These are phyloP conservation scores for Meta bourneti DNA, from an alignment of 2,888 invertebrate species.

Conservation along the genomic window DNA sequence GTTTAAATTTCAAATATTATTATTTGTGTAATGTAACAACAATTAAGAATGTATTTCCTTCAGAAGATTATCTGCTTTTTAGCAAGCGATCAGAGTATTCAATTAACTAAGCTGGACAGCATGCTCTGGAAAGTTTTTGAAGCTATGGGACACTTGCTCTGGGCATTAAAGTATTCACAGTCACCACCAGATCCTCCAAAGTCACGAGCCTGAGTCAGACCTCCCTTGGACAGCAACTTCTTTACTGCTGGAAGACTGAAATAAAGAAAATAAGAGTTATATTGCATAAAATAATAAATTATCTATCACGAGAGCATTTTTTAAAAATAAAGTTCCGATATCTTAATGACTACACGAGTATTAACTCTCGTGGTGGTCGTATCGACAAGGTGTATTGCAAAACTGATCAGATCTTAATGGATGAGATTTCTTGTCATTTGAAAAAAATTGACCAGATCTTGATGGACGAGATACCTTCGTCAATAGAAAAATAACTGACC, in stretches of 20 bases:
- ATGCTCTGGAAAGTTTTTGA: conserved; percentile 49
- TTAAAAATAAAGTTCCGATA: not conserved
- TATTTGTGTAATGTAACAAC: too few relatives aligned
- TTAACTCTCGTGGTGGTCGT: too few relatives aligned
- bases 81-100: too few relatives aligned
- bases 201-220: conserved; percentile 68
- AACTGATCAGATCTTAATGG: too few relatives aligned
- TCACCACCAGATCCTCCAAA: conserved; percentile 72
- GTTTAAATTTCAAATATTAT: too few relatives aligned
- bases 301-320: not conserved
- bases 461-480: too few relatives aligned
- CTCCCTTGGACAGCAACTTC: conserved; percentile 55
- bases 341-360: not conserved
- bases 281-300: not conserved
- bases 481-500: too few relatives aligned
- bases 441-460: too few relatives aligned
- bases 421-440: too few relatives aligned
- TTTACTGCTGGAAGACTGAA: conserved; percentile 65
- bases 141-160: conserved; percentile 66
- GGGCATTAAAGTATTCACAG: conserved; percentile 68
- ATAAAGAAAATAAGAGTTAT: not conserved
- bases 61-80: too few relatives aligned
- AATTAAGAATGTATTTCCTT: too few relatives aligned
- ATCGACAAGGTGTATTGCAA: too few relatives aligned
- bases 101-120: conserved; percentile 45